Evolutionary conservation across 2,888 invertebrate genomes (phyloP).

Genomic region (Cerastis leucographa): DNA sequence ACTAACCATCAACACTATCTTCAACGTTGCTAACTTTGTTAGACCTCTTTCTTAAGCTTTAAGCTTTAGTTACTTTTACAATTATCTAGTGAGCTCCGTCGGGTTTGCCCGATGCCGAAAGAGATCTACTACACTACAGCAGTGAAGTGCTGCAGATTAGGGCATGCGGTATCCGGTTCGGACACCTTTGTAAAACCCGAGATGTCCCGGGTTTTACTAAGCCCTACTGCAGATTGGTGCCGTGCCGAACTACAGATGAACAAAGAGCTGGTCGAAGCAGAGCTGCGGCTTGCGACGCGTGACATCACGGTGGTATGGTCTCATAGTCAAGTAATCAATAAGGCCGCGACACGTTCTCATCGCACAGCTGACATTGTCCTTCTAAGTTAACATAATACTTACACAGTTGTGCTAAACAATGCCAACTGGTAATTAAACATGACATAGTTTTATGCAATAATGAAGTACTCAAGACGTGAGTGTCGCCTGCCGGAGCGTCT

Average conservation of each 20-base stretch:
- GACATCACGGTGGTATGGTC: constrained; percentile 10
- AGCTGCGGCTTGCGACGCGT: constrained; percentile 3
- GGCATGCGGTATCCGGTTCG: too few relatives aligned
- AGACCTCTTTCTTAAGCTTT: not conserved
- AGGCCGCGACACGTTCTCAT: not conserved
- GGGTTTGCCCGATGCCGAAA: too few relatives aligned
- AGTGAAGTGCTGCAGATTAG: not conserved
- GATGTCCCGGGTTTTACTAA: too few relatives aligned
- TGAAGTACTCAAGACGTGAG: not conserved
- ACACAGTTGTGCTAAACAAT: constrained; percentile 4
- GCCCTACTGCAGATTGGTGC: not conserved
- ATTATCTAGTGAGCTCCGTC: not conserved
- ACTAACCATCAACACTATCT: not conserved
- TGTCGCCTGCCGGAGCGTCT: not conserved
- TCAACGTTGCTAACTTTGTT: not conserved
- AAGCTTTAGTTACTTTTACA: not conserved
- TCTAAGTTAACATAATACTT: constrained; percentile 4
- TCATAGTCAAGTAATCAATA: constrained; percentile 16
- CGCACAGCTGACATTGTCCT: not conserved
- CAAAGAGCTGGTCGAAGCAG: constrained; percentile 1
- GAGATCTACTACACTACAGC: not conserved
- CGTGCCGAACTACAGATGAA: not conserved
- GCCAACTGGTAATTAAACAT: constrained; percentile 6
- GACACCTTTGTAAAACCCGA: too few relatives aligned
- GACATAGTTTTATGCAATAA: constrained; percentile 11